Evolutionary conservation across 2,113 vertebrate genomes (phyloP).

Genomic region (Enhydra lutris): DNA sequence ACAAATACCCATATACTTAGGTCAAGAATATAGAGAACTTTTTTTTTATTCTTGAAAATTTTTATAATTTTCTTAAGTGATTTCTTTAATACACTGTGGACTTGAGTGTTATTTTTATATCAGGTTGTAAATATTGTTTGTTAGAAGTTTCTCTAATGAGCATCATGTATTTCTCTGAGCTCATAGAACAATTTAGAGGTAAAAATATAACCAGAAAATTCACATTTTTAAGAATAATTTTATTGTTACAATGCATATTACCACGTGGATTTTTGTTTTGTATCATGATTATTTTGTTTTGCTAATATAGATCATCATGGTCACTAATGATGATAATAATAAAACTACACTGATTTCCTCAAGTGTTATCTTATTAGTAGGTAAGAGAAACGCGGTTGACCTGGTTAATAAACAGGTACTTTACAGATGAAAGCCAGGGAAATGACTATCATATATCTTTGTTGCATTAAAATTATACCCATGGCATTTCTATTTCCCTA

Average conservation of each 20-base stretch:
- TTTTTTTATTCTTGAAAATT: neutral
- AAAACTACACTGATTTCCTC: neutral
- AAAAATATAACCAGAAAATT: neutral
- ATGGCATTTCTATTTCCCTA: neutral
- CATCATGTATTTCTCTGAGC: neutral
- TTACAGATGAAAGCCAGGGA: neutral
- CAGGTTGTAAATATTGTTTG: neutral
- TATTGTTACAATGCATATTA: neutral
- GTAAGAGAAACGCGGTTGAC: neutral
- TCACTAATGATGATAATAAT: neutral
- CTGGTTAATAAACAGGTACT: neutral
- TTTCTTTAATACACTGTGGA: neutral
- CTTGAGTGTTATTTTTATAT: neutral
- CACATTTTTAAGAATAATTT: neutral
- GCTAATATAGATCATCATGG: neutral
- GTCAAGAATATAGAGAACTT: neutral
- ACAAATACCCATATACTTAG: neutral
- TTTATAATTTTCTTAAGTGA: neutral
- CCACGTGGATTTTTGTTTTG: neutral
- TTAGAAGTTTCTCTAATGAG: neutral
- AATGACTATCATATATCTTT: neutral
- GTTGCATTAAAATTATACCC: neutral
- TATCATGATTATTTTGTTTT: neutral
- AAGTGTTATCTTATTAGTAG: neutral
- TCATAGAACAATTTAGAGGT: neutral